Percentiles rank a stretch among this genome's conserved stretches.
phyloP scores from a whole-genome alignment of 1,140 invertebrate genomes.

The Xylocopa sonorina region DNA sequence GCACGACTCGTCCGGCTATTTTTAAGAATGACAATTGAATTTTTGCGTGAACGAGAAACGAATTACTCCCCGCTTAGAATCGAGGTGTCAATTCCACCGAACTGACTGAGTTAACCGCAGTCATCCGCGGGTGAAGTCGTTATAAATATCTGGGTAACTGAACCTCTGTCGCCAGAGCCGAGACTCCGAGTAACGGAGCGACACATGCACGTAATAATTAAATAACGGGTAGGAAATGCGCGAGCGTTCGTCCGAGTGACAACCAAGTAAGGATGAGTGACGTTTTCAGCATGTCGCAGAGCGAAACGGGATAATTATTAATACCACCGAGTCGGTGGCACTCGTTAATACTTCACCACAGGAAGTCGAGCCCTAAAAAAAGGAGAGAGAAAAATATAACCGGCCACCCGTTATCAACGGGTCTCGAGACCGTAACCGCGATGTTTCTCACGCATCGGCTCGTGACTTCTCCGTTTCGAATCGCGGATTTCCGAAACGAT shows the following conservation, averaged over 20 bases:
- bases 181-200: neutral
- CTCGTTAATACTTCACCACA: neutral
- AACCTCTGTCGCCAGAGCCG: neutral
- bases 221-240: neutral
- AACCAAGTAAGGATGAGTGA: neutral
- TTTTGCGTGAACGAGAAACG: too few relatives aligned
- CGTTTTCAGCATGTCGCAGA: neutral
- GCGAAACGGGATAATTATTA: neutral
- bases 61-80: too few relatives aligned
- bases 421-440: neutral
- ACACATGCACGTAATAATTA: neutral
- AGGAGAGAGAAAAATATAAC: neutral
- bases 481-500: neutral
- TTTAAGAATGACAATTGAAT: too few relatives aligned
- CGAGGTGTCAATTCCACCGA: too few relatives aligned
- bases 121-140: too few relatives aligned
- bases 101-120: neutral
- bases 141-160: neutral
- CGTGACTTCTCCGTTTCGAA: constrained; percentile 4
- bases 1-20: too few relatives aligned
- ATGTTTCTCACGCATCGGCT: neutral
- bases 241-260: neutral
- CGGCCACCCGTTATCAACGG: neutral
- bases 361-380: neutral
- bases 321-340: too few relatives aligned